Conservation (phyloP, 2,888 invertebrate species). For the Cyclophora albipunctata region DNA sequence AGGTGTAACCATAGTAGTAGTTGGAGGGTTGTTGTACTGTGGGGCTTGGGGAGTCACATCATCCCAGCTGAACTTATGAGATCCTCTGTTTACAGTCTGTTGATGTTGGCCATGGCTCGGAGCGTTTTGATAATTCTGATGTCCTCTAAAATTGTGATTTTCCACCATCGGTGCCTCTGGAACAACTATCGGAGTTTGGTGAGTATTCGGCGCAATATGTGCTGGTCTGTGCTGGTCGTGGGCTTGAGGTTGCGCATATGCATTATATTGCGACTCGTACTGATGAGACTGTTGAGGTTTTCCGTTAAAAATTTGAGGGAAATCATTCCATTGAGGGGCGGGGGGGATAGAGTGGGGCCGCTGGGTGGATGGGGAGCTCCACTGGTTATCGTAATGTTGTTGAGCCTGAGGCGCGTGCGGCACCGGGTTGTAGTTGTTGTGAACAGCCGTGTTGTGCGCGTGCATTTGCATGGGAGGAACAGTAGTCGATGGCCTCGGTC, state of each 20-base stretch:
- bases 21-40: not conserved
- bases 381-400: not conserved
- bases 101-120: not conserved
- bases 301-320: slow-evolving; percentile 2
- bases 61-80: slow-evolving; percentile 30
- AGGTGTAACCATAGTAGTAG: not conserved
- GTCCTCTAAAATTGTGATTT: not conserved
- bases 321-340: slow-evolving; percentile 1
- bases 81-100: slow-evolving; percentile 23
- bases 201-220: not conserved
- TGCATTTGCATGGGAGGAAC: not conserved
- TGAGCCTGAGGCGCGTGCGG: slow-evolving; percentile 20
- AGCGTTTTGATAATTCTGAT: not conserved
- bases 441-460: not conserved
- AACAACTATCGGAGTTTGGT: not conserved
- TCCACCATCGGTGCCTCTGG: no score
- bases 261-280: no score
- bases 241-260: no score
- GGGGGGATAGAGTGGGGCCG: not conserved
- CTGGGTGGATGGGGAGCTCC: not conserved
- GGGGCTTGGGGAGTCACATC: slow-evolving; percentile 14
- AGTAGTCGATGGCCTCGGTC: slow-evolving; percentile 24
- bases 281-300: not conserved
- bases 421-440: slow-evolving; percentile 6
- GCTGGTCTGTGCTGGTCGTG: not conserved